Base-by-base conservation (phyloP, 1,140 invertebrate species). In the Lucilia cuprina region DNA sequence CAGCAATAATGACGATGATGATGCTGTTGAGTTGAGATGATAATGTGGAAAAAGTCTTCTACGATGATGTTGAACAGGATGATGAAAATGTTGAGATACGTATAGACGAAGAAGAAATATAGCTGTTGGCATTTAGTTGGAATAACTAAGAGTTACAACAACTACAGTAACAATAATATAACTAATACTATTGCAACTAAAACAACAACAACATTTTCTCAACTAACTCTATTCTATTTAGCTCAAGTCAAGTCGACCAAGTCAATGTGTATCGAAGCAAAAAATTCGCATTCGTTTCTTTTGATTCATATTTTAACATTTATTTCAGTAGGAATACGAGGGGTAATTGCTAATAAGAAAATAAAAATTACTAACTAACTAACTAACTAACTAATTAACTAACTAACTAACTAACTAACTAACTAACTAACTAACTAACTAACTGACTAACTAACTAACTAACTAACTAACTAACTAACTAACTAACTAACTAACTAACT, bases 61-160 rank as follows among this genome's bases (percentile, higher is more conserved):
- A n/a, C 50, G 7, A 17, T 55, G n/a, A 19, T 5, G n/a, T 7
- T 21, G 7, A 19, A 5, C 9, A 21, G n/a, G n/a, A 25, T 70
- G 65, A 21, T 70, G n/a, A 70, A 5, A 2, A 10, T 25, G n/a
- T 25, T 70, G 65, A 70, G 65, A 60, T 60, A 70, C 65, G 65
- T 21, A 2, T 19, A 70, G 65, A 70, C n/a, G 21, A 70, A 70
- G 60, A 65, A 47, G 47, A 47, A 47, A 80, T 47, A 21, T 80
- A 25, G 41, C 77, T 21, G 19, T 49, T 19, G 77, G 77, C 77
- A 50, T 50, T 50, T 19, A 80, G 77, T 80, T 49, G 77, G 34
- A 35, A 77, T 77, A 77, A 77, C 74, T 77, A 77, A 77, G 17
- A 77, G 74, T 34, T 80, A 80, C 77, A 80, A 49, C 77, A 35